Evolutionary conservation across 2,797 vertebrate species (phyloP).

Genomic region (Microctenopoma steveboyesi): DNA sequence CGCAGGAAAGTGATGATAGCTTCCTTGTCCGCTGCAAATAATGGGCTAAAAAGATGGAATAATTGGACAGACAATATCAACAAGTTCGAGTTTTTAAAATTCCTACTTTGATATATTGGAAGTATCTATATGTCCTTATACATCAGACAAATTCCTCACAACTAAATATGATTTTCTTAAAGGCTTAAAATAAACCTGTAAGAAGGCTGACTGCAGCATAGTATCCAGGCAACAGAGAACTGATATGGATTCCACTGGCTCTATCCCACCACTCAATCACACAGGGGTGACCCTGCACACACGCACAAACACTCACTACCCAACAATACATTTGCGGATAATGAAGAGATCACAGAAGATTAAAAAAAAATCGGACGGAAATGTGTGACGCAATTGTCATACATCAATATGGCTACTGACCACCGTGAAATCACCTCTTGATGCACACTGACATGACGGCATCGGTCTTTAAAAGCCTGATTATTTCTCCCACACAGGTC

Average conservation of each 20-base stretch:
- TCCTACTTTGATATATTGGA: neutral
- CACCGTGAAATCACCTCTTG: constrained; percentile 50
- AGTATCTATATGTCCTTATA: constrained; percentile 4
- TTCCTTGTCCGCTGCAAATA: constrained; percentile 16
- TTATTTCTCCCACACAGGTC: constrained; percentile 29
- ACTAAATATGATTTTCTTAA: constrained; percentile 62
- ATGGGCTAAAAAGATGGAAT: constrained; percentile 22
- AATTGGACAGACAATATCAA: neutral
- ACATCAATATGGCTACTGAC: constrained; percentile 51
- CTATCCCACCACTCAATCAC: constrained; percentile 68
- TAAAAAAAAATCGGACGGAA: constrained; percentile 52
- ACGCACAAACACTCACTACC: constrained; percentile 6
- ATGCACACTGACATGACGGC: constrained; percentile 34
- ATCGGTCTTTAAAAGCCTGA: constrained; percentile 43
- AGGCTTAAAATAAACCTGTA: constrained; percentile 80
- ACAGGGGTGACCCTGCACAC: constrained; percentile 55
- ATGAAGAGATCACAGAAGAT: constrained; percentile 60
- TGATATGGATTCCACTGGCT: constrained; percentile 75
- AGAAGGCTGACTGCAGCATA: constrained; percentile 60
- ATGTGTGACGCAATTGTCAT: constrained; percentile 43
- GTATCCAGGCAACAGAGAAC: constrained; percentile 85
- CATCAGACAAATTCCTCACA: constrained; percentile 35
- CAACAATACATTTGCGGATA: constrained; percentile 48
- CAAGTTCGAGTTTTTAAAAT: too few species aligned
- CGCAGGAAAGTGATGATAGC: constrained; percentile 3